Evolutionary conservation across 2,888 invertebrate genomes (phyloP).

Genomic region (Beris morrisii): DNA sequence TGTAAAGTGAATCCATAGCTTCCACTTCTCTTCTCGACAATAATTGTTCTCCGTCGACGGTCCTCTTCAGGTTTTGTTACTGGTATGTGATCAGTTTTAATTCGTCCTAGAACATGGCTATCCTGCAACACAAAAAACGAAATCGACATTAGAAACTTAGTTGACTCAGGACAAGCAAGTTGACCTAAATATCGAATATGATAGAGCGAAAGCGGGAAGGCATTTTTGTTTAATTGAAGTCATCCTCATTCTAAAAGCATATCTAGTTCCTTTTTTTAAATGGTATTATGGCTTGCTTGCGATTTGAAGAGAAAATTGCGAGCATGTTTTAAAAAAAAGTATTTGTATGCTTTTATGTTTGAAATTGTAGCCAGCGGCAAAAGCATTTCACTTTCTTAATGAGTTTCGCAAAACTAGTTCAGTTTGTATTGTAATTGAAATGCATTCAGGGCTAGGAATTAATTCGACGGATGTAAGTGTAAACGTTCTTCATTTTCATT

Average conservation of each 20-base stretch:
- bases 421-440: too few relatives aligned
- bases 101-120: constrained; percentile 68
- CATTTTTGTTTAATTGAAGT: neutral
- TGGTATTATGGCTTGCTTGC: too few relatives aligned
- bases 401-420: too few relatives aligned
- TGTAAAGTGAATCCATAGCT: constrained; percentile 95
- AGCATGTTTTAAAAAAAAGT: too few relatives aligned
- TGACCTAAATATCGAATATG: neutral
- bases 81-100: constrained; percentile 72
- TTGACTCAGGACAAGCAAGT: neutral
- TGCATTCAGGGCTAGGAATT: too few relatives aligned
- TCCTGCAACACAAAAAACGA: constrained; percentile 43
- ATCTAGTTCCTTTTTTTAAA: too few relatives aligned
- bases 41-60: constrained; percentile 84
- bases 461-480: too few relatives aligned
- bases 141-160: neutral
- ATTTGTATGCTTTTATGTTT: too few relatives aligned
- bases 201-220: neutral
- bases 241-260: neutral
- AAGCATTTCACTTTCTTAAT: too few relatives aligned
- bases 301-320: too few relatives aligned
- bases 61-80: constrained; percentile 79
- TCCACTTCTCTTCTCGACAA: constrained; percentile 86
- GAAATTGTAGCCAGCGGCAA: too few relatives aligned
- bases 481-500: too few relatives aligned